Base-by-base conservation (phyloP, 1,140 invertebrate species). In the Drosophila eugracilis region DNA sequence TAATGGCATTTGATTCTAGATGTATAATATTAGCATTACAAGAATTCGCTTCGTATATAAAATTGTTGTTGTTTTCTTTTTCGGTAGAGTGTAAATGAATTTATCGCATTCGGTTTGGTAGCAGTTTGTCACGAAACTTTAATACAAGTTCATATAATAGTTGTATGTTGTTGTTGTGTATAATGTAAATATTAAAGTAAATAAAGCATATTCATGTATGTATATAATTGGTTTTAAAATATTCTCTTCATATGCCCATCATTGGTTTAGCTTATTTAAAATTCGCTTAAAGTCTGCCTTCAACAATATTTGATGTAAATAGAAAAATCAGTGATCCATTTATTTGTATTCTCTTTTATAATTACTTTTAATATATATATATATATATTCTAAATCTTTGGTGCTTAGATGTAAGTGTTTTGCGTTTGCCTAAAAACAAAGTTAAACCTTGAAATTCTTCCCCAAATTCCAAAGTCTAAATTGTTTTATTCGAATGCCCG, bases 401-500 rank as follows among this genome's bases (percentile, higher is more conserved):
- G 77, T 88, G 76, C 72, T 72, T 75, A 72, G 30, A 41, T 47
- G 47, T 69, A 67, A 42, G 60, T 83, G 58, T 65, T 62, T 45
- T 50, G 57, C 63, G 15, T 22, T 59, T 34, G 34, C 19, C 39
- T 39, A 34, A 83, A 88, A 86, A 91, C 83, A 70, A 65, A 80
- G 74, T 79, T 69, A 81, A 77, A 73, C 79, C 67, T 76, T 84
- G 76, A 78, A 91, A 90, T 91, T 90, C 90, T 91, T 91, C 90
- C 90, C 90, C 90, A 91, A 91, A 91, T 84, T 90, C 73, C 88
- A 90, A 91, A 67, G 75, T 49, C 65, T 58, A 78, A 78, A 72
- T 75, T 59, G 90, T 90, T 91, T 53, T 62, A 62, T 44, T 34
- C n/a, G 24, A 36, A 19, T 53, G 26, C 10, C 28, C 19, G 54